phyloP scores from a whole-genome alignment of 2,797 vertebrate genomes.

The Mus spretus region DNA sequence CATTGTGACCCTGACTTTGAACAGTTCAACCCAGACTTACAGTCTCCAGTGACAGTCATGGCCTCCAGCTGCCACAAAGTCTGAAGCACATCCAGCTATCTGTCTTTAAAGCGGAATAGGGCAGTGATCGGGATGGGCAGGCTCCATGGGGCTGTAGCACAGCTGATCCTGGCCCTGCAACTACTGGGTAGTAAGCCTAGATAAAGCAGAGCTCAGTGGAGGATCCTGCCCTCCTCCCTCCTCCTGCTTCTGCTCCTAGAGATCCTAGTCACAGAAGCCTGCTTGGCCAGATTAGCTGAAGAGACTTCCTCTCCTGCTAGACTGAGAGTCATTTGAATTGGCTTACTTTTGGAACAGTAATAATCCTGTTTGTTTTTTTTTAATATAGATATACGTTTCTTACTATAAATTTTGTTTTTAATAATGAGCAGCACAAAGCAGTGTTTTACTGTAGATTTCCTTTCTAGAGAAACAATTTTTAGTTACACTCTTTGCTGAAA shows the following conservation, averaged over 20 bases:
- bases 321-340: conserved; percentile 30
- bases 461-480: conserved; percentile 2
- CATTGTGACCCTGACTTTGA: conserved; percentile 91
- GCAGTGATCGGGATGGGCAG: neutral
- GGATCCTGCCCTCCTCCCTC: neutral
- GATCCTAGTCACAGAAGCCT: neutral
- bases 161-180: neutral
- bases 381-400: conserved; percentile 40
- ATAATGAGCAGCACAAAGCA: conserved; percentile 42
- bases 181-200: neutral
- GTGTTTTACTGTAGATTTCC: conserved; percentile 48
- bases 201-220: neutral
- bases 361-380: neutral
- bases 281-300: neutral
- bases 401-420: conserved; percentile 74
- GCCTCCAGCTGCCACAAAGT: conserved; percentile 59
- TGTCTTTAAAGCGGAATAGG: neutral
- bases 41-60: conserved; percentile 91
- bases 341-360: conserved; percentile 39
- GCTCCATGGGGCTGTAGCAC: neutral
- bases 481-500: conserved; percentile 34
- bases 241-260: neutral
- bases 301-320: neutral
- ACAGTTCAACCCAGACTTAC: conserved; percentile 92
- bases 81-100: neutral